These are phyloP conservation scores for Epirrita christyi DNA, from an alignment of 2,888 invertebrate species.

Conservation along the genomic window DNA sequence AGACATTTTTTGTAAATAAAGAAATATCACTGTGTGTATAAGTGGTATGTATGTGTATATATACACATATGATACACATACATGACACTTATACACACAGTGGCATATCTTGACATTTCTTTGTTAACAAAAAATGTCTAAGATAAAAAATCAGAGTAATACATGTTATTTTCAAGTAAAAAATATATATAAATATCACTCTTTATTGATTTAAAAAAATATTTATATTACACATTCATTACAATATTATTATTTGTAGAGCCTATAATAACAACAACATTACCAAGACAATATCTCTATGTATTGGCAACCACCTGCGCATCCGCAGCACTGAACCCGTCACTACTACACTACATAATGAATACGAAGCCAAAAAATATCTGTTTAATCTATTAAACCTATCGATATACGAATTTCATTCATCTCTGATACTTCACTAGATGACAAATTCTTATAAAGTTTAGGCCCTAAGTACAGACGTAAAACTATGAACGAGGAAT, in stretches of 20 bases:
- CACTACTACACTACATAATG: slow-evolving; percentile 54
- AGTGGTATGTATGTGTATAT: too few relatives aligned
- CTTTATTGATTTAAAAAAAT: slow-evolving; percentile 85
- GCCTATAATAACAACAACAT: slow-evolving; percentile 75
- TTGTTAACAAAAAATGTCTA: too few relatives aligned
- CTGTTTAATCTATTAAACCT: slow-evolving; percentile 64
- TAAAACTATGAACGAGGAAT: slow-evolving; percentile 60
- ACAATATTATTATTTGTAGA: slow-evolving; percentile 64
- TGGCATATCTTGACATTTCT: too few relatives aligned
- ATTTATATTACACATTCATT: slow-evolving; percentile 82
- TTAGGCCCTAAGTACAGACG: slow-evolving; percentile 76
- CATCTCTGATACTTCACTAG: slow-evolving; percentile 56
- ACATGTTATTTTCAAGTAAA: slow-evolving; percentile 34
- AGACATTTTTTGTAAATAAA: too few relatives aligned
- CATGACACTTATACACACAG: too few relatives aligned
- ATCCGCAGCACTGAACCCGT: slow-evolving; percentile 41
- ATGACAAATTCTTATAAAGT: slow-evolving; percentile 57
- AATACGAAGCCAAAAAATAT: slow-evolving; percentile 77
- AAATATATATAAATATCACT: slow-evolving; percentile 76
- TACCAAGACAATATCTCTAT: slow-evolving; percentile 59
- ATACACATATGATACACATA: too few relatives aligned
- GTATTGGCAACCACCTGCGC: slow-evolving; percentile 49
- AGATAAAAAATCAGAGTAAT: not conserved
- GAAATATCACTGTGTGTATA: too few relatives aligned
- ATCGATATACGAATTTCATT: slow-evolving; percentile 62